phyloP scores from a whole-genome alignment of 1,140 invertebrate genomes.

The Drosophila orena region DNA sequence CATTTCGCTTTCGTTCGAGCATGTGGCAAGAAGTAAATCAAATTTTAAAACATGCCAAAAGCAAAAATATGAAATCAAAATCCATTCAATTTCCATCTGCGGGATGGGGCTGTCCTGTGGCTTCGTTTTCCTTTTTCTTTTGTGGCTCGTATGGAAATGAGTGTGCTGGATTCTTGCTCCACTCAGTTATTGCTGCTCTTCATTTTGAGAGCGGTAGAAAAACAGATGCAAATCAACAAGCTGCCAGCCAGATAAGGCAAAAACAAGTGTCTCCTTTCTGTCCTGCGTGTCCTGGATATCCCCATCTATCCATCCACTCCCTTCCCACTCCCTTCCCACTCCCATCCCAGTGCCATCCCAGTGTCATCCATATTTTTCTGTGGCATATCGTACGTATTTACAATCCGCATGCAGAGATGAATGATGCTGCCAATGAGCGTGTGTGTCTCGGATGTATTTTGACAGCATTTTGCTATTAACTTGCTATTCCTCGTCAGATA shows the following conservation, averaged over 20 bases:
- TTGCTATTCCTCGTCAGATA: constrained; percentile 45
- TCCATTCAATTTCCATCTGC: constrained; percentile 57
- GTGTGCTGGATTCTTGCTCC: constrained; percentile 35
- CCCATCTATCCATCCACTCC: constrained; percentile 21
- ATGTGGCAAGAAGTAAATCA: constrained; percentile 47
- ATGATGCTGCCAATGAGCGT: constrained; percentile 64
- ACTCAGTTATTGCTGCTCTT: constrained; percentile 38
- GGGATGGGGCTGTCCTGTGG: constrained; percentile 7
- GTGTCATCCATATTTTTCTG: neutral
- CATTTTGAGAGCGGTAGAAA: constrained; percentile 53
- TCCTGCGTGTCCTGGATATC: constrained; percentile 40
- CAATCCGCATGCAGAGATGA: constrained; percentile 65
- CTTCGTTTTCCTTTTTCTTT: neutral
- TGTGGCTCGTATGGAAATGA: constrained; percentile 52
- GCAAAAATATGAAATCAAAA: constrained; percentile 66
- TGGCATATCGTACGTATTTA: constrained; percentile 42
- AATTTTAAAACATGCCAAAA: constrained; percentile 51
- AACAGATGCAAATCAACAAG: constrained; percentile 73
- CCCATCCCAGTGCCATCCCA: neutral
- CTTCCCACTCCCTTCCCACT: constrained; percentile 3
- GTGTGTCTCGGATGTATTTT: constrained; percentile 52
- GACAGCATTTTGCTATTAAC: constrained; percentile 70
- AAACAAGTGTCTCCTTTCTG: constrained; percentile 53
- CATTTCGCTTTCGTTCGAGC: neutral
- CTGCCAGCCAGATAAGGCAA: constrained; percentile 58